Conservation (phyloP, 1,140 invertebrate species). For the Coelopa frigida region DNA sequence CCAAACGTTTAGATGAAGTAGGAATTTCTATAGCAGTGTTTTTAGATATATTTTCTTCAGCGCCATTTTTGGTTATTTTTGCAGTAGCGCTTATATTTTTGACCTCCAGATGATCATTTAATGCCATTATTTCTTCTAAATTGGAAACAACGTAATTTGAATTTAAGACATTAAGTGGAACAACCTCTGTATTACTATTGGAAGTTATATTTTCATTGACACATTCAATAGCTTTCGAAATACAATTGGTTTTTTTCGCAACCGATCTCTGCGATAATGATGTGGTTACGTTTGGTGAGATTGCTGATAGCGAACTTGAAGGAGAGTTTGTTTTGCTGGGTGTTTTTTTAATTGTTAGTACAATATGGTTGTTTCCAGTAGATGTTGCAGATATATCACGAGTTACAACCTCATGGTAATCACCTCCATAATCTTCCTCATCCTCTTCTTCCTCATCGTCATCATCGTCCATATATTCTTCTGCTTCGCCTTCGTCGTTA, state of each 20-base stretch:
- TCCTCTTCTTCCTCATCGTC: slow-evolving; percentile 1
- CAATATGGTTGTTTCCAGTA: slow-evolving; percentile 24
- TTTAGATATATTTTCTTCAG: background rate
- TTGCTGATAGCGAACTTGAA: slow-evolving; percentile 17
- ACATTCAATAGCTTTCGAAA: too few relatives aligned
- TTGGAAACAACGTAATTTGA: too few relatives aligned
- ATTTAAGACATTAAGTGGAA: too few relatives aligned
- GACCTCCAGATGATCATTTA: background rate
- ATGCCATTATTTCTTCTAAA: background rate
- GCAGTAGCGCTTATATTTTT: background rate
- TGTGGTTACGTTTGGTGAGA: slow-evolving; percentile 13
- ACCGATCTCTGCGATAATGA: background rate
- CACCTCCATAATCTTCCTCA: slow-evolving; percentile 15
- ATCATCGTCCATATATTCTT: background rate
- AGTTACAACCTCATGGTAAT: slow-evolving; percentile 15
- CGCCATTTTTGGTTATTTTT: background rate
- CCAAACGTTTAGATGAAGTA: background rate
- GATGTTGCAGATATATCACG: slow-evolving; percentile 4
- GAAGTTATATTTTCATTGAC: too few relatives aligned
- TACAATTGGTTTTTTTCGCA: background rate
- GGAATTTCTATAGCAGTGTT: background rate
- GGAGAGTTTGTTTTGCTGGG: slow-evolving; percentile 36
- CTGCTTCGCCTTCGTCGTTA: background rate
- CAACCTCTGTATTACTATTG: too few relatives aligned
- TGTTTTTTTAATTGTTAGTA: slow-evolving; percentile 40